Evolutionary conservation across 1,140 invertebrate genomes (phyloP), one percentile per base, ranked within the genome.

Genomic region (Drosophila ohnishii): DNA sequence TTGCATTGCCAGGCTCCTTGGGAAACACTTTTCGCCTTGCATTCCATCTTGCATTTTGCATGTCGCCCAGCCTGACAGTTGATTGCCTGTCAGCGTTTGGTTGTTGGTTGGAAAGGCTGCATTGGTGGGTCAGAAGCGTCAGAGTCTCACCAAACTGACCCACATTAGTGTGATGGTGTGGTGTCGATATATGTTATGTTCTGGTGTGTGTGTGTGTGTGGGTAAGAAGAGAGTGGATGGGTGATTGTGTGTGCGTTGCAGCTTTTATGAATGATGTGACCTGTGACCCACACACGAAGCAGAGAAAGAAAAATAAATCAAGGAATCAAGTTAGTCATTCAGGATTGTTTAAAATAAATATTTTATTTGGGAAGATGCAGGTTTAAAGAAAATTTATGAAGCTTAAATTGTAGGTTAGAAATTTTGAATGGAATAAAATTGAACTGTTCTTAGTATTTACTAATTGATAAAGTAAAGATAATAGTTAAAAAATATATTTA

Each of bases 261-360:
- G 65, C 64, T 83, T 88, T 87, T 87, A 80, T 87, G 83, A 87
- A 87, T 87, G 83, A 86, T 83, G 78, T 76, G 67, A 64, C 45
- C 76, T 22, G 51, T 55, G 51, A 55, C 58, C 60, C 48, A 56
- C 48, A 48, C 44, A 48, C 47, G 50, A 55, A 44, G 45, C 76
- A 50, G 40, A 39, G 50, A 73, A 8, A 28, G 30, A 42, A 59
- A 56, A 37, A 14, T 56, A n/a, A 25, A 37, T 22, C 16, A 22
- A 14, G 13, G 50, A 22, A 22, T 0, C 0, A 35, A 35, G 11
- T n/a, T 22, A 1, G 1, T 14, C 11, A 14, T 14, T 22, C 3
- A 25, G 13, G 0, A 37, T 25, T 25, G 0, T 9, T 28, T 6
- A 14, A 59, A 10, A 1, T 13, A 34, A 22, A 13, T 22, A 9